These are phyloP conservation scores for Hippocampus guttulatus DNA, from an alignment of 2,113 vertebrate species.

Conservation along the genomic window DNA sequence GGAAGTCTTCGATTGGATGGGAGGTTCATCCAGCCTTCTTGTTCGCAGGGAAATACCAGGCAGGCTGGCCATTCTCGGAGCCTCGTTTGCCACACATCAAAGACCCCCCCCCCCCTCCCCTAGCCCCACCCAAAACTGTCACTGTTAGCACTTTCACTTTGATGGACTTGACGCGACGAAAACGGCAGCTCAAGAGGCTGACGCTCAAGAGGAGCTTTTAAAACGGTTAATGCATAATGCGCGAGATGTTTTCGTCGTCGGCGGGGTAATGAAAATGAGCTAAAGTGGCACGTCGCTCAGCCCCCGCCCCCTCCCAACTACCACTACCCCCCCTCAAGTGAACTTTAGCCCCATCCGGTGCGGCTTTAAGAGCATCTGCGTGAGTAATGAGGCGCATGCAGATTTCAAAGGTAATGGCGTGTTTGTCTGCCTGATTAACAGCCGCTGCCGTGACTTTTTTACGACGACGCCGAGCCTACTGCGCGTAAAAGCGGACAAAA, in stretches of 20 bases:
- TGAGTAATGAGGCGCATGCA: constrained; percentile 64
- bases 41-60: no score
- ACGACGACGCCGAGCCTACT: constrained; percentile 62
- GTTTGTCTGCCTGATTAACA: constrained; percentile 74
- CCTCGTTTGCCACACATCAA: neutral
- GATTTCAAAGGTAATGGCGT: constrained; percentile 67
- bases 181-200: constrained; percentile 35
- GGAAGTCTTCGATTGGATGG: no score
- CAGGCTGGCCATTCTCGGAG: neutral
- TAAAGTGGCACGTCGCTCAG: constrained; percentile 35
- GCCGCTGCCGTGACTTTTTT: constrained; percentile 39
- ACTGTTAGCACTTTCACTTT: constrained; percentile 20
- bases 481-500: constrained; percentile 25
- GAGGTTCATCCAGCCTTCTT: no score
- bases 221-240: constrained; percentile 64
- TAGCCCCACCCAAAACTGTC: neutral
- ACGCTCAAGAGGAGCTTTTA: constrained; percentile 61
- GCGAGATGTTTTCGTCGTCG: constrained; percentile 58
- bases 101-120: neutral
- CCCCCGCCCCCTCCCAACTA: constrained; percentile 26
- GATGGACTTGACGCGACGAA: constrained; percentile 37
- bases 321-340: constrained; percentile 41
- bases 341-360: constrained; percentile 67
- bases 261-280: constrained; percentile 66
- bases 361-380: constrained; percentile 69